Percentiles rank a stretch among this genome's conserved stretches.
These are phyloP conservation scores for Dryoscopus gambensis DNA, from an alignment of 2,113 vertebrate species.

Conservation along the genomic window DNA sequence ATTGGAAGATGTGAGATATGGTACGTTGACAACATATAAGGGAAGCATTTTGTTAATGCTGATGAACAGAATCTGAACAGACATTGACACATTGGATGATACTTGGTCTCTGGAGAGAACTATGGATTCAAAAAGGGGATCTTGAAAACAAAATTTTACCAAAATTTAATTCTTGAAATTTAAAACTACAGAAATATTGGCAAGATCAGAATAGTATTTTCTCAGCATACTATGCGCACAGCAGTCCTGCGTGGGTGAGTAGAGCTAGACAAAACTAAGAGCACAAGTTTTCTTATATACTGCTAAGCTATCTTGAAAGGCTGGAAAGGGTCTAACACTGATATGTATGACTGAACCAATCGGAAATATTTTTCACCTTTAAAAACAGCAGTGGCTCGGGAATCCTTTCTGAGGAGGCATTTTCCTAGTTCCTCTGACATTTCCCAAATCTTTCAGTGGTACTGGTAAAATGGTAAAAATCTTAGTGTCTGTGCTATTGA, in stretches of 20 bases:
- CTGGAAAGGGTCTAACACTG: not conserved
- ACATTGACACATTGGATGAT: not conserved
- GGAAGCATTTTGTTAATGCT: not conserved
- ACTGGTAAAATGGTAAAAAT: not conserved
- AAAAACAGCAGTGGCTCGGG: not conserved
- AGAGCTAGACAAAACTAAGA: not conserved
- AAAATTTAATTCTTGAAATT: not conserved
- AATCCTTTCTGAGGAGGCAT: not conserved
- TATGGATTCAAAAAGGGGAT: not conserved
- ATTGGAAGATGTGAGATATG: slow-evolving; percentile 86
- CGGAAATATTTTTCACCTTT: not conserved
- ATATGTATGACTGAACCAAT: not conserved
- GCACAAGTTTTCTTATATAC: not conserved
- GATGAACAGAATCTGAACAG: not conserved
- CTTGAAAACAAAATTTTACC: not conserved
- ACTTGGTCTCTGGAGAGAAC: not conserved
- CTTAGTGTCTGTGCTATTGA: not conserved
- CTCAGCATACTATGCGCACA: not conserved
- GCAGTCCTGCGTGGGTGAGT: not conserved
- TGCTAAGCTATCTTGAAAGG: not conserved
- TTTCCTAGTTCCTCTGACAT: not conserved
- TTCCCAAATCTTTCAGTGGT: not conserved
- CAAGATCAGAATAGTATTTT: not conserved
- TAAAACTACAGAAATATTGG: not conserved
- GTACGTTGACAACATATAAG: slow-evolving; percentile 58